A percentile compares a stretch with the other conserved stretches of the same genome.
Conservation (phyloP, 2,113 vertebrate species). For the Paratilapia polleni region DNA sequence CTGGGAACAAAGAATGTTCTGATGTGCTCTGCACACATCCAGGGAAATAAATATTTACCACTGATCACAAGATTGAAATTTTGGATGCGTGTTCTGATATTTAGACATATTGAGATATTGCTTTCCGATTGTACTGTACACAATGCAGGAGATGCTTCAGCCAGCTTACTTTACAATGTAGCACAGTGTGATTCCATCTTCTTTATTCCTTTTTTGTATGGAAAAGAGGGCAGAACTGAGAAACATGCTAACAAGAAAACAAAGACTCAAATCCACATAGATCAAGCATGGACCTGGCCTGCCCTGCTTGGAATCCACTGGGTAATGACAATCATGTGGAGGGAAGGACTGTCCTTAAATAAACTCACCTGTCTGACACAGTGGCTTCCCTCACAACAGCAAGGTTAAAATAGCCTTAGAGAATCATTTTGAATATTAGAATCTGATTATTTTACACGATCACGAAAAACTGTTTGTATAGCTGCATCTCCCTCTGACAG, state of each 20-base stretch:
- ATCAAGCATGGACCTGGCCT: background rate
- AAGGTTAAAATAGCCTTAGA: background rate
- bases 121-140: background rate
- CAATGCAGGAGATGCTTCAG: background rate
- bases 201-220: background rate
- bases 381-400: background rate
- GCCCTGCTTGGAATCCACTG: background rate
- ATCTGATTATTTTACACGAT: background rate
- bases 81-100: background rate
- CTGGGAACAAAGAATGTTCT: background rate
- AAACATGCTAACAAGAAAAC: background rate
- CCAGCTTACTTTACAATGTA: background rate
- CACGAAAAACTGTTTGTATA: background rate
- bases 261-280: background rate
- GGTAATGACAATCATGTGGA: constrained; percentile 20
- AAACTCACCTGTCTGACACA: background rate
- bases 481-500: background rate
- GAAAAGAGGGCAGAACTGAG: rapidly evolving
- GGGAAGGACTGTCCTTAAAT: constrained; percentile 12
- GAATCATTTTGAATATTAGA: background rate
- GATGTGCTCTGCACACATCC: background rate
- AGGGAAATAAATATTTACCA: background rate
- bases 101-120: background rate
- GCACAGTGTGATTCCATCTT: background rate
- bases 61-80: background rate